Conservation (phyloP, 2,888 invertebrate genomes). For the Eubasilissa splendida region DNA sequence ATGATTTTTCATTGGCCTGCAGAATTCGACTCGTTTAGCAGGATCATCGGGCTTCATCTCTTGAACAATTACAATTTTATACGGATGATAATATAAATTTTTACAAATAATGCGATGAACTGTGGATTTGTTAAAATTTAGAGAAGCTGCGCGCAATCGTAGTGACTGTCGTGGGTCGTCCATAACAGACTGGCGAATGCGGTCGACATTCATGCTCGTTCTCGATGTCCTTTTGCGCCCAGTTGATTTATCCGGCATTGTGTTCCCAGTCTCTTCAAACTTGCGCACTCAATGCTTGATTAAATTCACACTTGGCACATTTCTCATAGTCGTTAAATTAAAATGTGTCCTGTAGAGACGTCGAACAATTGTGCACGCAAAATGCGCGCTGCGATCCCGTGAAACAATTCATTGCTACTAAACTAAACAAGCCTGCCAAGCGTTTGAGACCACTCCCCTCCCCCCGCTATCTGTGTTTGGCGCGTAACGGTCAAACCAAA, state of each 20-base stretch:
- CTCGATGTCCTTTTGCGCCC: not conserved
- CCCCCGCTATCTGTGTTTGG: conserved; percentile 13
- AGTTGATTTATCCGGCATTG: conserved; percentile 29
- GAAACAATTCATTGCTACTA: not conserved
- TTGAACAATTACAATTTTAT: conserved; percentile 29
- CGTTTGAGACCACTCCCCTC: conserved; percentile 10
- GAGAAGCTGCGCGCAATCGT: conserved; percentile 20
- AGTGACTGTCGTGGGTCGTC: not conserved
- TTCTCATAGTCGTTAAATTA: no score
- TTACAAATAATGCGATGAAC: conserved; percentile 11
- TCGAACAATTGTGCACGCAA: conserved; percentile 18
- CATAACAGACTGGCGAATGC: not conserved
- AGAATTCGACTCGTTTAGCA: conserved; percentile 8
- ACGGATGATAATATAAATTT: conserved; percentile 7
- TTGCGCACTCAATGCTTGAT: no score
- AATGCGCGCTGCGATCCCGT: not conserved
- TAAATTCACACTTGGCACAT: no score
- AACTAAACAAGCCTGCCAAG: conserved; percentile 18
- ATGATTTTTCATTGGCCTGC: not conserved
- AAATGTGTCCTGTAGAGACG: not conserved
- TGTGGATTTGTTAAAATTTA: conserved; percentile 23
- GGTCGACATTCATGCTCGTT: conserved; percentile 8
- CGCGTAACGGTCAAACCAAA: not conserved
- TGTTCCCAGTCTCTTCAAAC: conserved; percentile 1
- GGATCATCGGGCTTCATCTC: conserved; percentile 28